phyloP scores from a whole-genome alignment of 2,888 invertebrate species.

The Smittia sp. region DNA sequence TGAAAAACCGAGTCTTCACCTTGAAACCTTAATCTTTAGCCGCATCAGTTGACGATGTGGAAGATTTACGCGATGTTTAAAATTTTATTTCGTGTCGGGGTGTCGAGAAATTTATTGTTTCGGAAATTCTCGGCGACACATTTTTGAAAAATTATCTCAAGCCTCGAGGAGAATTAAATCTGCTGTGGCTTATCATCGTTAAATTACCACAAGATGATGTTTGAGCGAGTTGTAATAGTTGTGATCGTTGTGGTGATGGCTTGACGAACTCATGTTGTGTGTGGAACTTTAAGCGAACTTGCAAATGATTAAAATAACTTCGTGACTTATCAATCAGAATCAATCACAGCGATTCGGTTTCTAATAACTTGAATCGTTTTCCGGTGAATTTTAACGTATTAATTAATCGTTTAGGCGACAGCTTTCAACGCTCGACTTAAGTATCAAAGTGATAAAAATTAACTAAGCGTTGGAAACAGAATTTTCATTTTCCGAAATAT shows the following conservation, averaged over 20 bases:
- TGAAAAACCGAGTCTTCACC: too few relatives aligned
- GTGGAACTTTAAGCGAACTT: too few relatives aligned
- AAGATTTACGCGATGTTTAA: neutral
- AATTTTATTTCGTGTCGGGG: neutral
- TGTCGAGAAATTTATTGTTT: neutral
- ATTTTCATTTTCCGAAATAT: neutral
- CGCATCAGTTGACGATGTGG: too few relatives aligned
- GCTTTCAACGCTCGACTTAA: constrained; percentile 16
- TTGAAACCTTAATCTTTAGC: too few relatives aligned
- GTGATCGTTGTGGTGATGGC: neutral
- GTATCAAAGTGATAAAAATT: constrained; percentile 34
- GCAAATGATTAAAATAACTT: too few relatives aligned
- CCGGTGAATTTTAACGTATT: too few relatives aligned
- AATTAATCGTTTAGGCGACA: too few relatives aligned
- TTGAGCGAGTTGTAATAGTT: neutral
- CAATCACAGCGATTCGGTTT: too few relatives aligned
- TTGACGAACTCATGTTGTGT: neutral
- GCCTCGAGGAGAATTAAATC: too few relatives aligned
- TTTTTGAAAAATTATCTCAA: neutral
- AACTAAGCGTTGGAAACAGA: constrained; percentile 7
- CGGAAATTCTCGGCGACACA: neutral
- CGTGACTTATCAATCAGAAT: too few relatives aligned
- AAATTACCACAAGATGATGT: neutral
- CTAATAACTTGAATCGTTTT: too few relatives aligned
- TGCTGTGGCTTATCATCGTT: too few relatives aligned